Evolutionary conservation across 2,113 vertebrate genomes (phyloP).

Genomic region (Fregetta grallaria): DNA sequence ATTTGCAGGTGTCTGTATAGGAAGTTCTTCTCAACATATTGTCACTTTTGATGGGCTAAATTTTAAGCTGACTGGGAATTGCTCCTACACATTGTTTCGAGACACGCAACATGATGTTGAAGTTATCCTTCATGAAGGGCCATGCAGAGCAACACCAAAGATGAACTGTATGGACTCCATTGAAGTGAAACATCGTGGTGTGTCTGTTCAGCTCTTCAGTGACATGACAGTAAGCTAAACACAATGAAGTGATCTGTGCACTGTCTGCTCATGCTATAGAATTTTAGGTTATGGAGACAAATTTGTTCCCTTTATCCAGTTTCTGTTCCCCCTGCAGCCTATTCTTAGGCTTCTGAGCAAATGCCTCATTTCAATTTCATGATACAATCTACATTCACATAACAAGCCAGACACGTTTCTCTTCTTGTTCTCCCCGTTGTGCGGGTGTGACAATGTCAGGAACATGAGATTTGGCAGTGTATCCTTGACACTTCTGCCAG

Average conservation of each 20-base stretch:
- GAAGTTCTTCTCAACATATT: constrained; percentile 90
- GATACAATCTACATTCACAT: background rate
- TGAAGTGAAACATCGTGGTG: constrained; percentile 75
- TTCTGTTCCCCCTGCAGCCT: background rate
- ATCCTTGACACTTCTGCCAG: background rate
- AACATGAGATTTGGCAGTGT: background rate
- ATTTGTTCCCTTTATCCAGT: background rate
- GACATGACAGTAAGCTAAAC: constrained; percentile 81
- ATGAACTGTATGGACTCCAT: constrained; percentile 89
- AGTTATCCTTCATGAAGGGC: constrained; percentile 82
- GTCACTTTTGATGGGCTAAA: constrained; percentile 88
- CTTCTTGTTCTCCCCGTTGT: background rate
- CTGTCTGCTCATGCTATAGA: background rate
- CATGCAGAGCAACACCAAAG: constrained; percentile 69
- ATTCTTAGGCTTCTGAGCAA: background rate
- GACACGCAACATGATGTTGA: constrained; percentile 72
- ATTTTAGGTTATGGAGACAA: background rate
- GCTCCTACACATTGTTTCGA: constrained; percentile 87
- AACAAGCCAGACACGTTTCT: accelerated
- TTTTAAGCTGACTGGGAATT: constrained; percentile 85
- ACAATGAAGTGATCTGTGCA: background rate
- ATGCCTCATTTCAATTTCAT: background rate
- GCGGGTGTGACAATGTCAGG: background rate
- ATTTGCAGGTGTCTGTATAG: constrained; percentile 85
- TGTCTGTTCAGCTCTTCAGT: constrained; percentile 78